These are phyloP conservation scores for Hartigia nigra DNA, from an alignment of 2,888 invertebrate species.

Conservation along the genomic window DNA sequence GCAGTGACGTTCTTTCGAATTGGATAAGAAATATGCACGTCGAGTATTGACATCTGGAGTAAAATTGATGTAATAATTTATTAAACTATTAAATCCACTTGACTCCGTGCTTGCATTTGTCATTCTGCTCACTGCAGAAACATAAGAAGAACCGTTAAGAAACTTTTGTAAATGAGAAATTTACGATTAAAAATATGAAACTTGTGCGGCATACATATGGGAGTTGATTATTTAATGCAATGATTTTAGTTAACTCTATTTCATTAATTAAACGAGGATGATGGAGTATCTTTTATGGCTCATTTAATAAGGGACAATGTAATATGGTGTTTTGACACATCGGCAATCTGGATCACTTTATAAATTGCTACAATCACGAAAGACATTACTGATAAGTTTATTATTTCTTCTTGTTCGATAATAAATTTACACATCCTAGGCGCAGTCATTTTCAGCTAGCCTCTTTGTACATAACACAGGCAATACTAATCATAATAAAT, in stretches of 20 bases:
- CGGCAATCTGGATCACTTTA: neutral
- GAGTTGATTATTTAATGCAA: constrained; percentile 1
- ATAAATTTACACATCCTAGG: constrained; percentile 20
- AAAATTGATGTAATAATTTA: neutral
- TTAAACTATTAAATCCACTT: neutral
- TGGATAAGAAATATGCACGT: neutral
- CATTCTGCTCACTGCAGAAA: neutral
- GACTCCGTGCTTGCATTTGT: neutral
- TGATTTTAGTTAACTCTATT: neutral
- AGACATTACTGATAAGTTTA: constrained; percentile 27
- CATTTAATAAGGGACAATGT: neutral
- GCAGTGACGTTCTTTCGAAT: neutral
- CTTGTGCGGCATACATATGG: constrained; percentile 24
- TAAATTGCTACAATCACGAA: constrained; percentile 23
- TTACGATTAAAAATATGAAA: constrained; percentile 30
- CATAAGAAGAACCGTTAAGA: neutral
- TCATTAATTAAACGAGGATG: neutral
- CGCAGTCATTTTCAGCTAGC: constrained; percentile 25
- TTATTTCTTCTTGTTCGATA: constrained; percentile 10
- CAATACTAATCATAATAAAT: constrained; percentile 16
- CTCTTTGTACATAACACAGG: constrained; percentile 31
- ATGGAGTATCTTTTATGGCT: neutral
- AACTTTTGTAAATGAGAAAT: neutral
- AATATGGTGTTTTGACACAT: constrained; percentile 12
- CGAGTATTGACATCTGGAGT: neutral